Evolutionary conservation across 2,888 invertebrate genomes (phyloP), one percentile per base, ranked within the genome.

Genomic region (Pammene aurita): DNA sequence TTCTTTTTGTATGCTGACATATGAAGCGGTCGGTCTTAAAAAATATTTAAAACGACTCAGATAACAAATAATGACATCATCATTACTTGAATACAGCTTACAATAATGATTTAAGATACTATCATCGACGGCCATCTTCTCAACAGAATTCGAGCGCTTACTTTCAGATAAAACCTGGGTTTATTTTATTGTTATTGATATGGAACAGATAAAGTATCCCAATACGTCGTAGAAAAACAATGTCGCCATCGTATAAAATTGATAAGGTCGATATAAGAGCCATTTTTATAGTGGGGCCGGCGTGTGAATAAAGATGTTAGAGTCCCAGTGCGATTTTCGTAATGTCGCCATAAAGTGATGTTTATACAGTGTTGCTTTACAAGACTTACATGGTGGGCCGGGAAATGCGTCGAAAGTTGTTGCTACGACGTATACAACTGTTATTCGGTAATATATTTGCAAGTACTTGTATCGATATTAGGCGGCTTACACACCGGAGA

Each of bases 131-230:
- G 61, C 35, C 68, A 56, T 71, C 66, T 60, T 66, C 52, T 66
- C 56, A 48, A 67, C 64, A 68, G 68, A 68, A 65, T 64, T 65
- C 64, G 69, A 69, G 34, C 69, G 65, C 60, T 69, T 69, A 69
- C 64, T 65, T 65, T 60, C 54, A 69, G 69, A 69, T 69, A 69
- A 67, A 69, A 64, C 73, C 74, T 75, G 74, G 70, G 69, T 75
- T 62, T 74, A 76, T 77, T 81, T 80, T 80, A 82, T 80, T 80
- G 77, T 78, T 80, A 82, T 81, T 76, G 79, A 78, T 77, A 76
- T 72, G 68, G 73, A 75, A 74, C 71, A 78, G 76, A 81, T 80
- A 82, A 81, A 76, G 74, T 71, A 71, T 67, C 70, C 73, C 71
- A 70, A 70, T 72, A 72, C 65, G 67, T 66, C 68, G 66, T 71